Percentiles rank a stretch among this genome's conserved stretches.
Evolutionary conservation across 2,888 invertebrate genomes (phyloP).

Genomic region (Mystacides longicornis): DNA sequence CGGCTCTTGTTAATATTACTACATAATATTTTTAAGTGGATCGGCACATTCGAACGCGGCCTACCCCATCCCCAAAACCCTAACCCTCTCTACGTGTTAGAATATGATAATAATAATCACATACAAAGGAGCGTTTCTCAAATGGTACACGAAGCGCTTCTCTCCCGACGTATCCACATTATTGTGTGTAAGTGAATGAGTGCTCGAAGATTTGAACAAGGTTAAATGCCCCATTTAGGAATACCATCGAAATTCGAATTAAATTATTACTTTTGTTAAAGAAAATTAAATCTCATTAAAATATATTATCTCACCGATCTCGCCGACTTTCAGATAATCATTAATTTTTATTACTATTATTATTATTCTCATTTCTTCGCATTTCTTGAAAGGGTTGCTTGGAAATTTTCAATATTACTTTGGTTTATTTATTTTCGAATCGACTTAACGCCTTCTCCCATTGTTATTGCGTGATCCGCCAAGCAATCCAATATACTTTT

Average conservation of each 20-base stretch:
- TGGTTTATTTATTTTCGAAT: too few relatives aligned
- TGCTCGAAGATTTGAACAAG: neutral
- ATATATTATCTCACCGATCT: neutral
- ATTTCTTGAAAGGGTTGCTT: neutral
- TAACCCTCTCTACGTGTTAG: too few relatives aligned
- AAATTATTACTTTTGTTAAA: neutral
- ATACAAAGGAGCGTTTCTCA: neutral
- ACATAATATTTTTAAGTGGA: slow-evolving; percentile 23
- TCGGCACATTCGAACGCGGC: neutral
- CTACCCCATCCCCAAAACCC: neutral
- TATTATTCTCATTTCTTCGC: neutral
- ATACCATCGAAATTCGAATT: neutral
- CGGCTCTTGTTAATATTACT: slow-evolving; percentile 18
- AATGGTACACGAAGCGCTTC: neutral
- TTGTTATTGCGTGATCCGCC: too few relatives aligned
- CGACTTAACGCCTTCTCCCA: too few relatives aligned
- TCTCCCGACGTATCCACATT: too few relatives aligned
- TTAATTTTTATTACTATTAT: neutral
- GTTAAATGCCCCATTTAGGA: neutral
- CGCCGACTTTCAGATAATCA: neutral
- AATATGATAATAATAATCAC: neutral
- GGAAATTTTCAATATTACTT: too few relatives aligned
- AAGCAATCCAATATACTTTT: too few relatives aligned
- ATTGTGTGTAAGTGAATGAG: too few relatives aligned
- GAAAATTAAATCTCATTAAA: neutral